Percentiles rank a stretch among this genome's conserved stretches.
These are phyloP conservation scores for Physocephala rufipes DNA, from an alignment of 2,888 invertebrate genomes.

Conservation along the genomic window DNA sequence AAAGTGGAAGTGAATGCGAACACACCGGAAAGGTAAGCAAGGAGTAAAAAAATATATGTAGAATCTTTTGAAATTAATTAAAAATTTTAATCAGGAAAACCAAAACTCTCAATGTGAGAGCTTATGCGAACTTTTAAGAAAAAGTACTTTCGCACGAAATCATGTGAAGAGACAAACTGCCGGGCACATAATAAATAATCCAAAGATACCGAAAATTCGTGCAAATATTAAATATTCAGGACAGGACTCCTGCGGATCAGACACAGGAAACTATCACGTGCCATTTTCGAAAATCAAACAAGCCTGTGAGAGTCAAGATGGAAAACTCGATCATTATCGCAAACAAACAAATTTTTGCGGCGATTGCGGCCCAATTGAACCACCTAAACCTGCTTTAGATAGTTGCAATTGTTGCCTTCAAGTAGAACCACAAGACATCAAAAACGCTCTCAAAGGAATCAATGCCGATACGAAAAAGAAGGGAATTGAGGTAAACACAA, in stretches of 20 bases:
- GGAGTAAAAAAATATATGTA: background rate
- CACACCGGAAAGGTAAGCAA: conserved; percentile 38
- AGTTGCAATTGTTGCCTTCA: conserved; percentile 60
- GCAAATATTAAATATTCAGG: conserved; percentile 64
- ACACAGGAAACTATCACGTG: conserved; percentile 52
- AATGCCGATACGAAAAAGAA: conserved; percentile 57
- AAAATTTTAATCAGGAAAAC: conserved; percentile 35
- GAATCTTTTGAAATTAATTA: background rate
- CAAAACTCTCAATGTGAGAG: conserved; percentile 40
- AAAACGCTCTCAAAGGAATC: conserved; percentile 58
- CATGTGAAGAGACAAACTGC: conserved; percentile 52
- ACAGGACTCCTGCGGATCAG: conserved; percentile 54
- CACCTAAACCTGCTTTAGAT: conserved; percentile 47
- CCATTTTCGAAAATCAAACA: conserved; percentile 57
- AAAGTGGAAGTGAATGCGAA: conserved; percentile 44
- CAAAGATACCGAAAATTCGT: conserved; percentile 58
- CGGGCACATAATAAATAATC: conserved; percentile 54
- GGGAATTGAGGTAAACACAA: conserved; percentile 63
- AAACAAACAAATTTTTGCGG: conserved; percentile 41
- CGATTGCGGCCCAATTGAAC: conserved; percentile 45
- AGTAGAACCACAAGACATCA: conserved; percentile 58
- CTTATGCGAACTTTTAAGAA: conserved; percentile 41
- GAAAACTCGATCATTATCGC: conserved; percentile 56
- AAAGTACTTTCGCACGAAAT: conserved; percentile 50
- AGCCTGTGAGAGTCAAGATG: conserved; percentile 48